Evolutionary conservation across 2,113 vertebrate species (phyloP), one percentile per base, ranked within the genome.

Genomic region (Myotis lucifugus): DNA sequence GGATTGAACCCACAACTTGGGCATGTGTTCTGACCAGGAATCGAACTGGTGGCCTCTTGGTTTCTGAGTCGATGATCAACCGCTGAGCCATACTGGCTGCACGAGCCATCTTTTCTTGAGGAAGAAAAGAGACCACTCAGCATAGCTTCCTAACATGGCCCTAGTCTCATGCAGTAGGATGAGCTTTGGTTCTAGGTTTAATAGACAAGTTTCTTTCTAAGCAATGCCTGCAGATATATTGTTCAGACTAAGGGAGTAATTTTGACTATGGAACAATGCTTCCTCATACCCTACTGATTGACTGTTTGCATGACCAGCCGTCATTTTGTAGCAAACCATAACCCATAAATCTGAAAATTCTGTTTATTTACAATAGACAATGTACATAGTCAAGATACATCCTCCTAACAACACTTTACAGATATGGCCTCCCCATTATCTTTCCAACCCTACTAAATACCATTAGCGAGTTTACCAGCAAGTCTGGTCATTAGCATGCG

Each of bases 321-420:
- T 42, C 21, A 70, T 82, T 90, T 88, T 52, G 70, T 40, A 67
- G 48, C 29, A 78, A 90, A 46, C 0, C 15, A 64, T 74, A 21
- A 48, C 50, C 25, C 52, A 76, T 74, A 89, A 67, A 86, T 76
- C 46, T 92, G 21, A 42, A 92, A 78, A 78, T 93, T 42, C 18
- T 88, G 5, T 83, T 87, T 83, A 84, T 74, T 78, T 74, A 70
- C 46, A 73, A 59, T 83, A 82, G 74, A 84, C 46, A 90, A 37
- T 19, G 18, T 13, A 69, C 13, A 7, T 34, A 56, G 40, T 88
- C 10, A 66, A 77, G 78, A 50, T 52, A 67, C 8, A 29, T 64
- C 59, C 25, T 83, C 25, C 34, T 56, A 8, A 88, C 27, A 85
- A 46, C 12, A 69, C 42, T 84, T 66, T 50, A 74, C 77, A 90